These are phyloP conservation scores for Synanthedon vespiformis DNA, from an alignment of 2,888 invertebrate species.

Conservation along the genomic window DNA sequence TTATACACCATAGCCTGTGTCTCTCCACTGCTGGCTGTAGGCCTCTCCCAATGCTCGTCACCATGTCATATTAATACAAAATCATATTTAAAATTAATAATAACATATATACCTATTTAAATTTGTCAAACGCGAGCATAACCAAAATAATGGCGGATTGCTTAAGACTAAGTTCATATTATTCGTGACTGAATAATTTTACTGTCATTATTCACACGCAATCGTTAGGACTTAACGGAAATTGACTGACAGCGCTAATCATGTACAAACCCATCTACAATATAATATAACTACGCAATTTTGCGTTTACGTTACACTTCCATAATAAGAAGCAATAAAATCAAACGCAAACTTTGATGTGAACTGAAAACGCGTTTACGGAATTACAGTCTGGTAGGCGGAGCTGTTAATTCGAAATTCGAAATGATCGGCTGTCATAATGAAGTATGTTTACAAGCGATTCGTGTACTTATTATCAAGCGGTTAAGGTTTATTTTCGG, in stretches of 20 bases:
- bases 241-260: conserved; percentile 17
- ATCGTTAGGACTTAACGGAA: conserved; percentile 10
- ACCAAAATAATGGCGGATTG: not conserved
- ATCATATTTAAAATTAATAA: no score
- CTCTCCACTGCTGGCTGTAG: no score
- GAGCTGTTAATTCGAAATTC: conserved; percentile 25
- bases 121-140: not conserved
- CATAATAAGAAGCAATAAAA: conserved; percentile 3
- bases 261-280: conserved; percentile 3
- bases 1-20: no score
- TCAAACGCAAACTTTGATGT: conserved; percentile 7
- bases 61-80: no score
- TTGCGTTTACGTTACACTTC: conserved; percentile 6
- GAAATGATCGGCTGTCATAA: conserved; percentile 41
- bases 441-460: not conserved
- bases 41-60: no score
- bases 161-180: not conserved
- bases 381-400: conserved; percentile 24
- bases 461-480: conserved; percentile 2
- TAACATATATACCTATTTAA: no score
- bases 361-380: conserved; percentile 12
- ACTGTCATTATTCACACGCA: conserved; percentile 9
- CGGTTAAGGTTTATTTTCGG: conserved; percentile 2
- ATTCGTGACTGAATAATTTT: conserved; percentile 11
- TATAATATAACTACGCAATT: not conserved